Percentiles rank a stretch among this genome's conserved stretches.
These are phyloP conservation scores for Cotesia typhae DNA, from an alignment of 1,140 invertebrate genomes.

Conservation along the genomic window DNA sequence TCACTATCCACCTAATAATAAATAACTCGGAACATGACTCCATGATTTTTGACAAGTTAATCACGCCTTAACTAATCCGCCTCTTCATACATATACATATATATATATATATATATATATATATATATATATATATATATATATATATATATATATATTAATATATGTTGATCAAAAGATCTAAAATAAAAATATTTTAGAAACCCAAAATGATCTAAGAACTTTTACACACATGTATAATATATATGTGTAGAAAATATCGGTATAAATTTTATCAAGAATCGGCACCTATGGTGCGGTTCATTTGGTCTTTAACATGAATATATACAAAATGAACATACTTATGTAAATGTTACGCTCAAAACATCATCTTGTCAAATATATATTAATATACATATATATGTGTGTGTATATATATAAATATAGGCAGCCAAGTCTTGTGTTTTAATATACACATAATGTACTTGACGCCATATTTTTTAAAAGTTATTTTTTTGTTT, in stretches of 20 bases:
- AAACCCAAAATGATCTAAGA: not conserved
- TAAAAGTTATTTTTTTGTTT: too few relatives aligned
- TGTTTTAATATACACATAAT: slow-evolving; percentile 15
- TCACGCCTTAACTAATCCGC: slow-evolving; percentile 44
- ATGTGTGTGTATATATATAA: too few relatives aligned
- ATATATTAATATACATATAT: not conserved
- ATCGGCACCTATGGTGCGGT: not conserved
- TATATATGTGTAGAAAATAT: too few relatives aligned
- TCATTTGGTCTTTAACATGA: slow-evolving; percentile 43
- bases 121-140: too few relatives aligned
- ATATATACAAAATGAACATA: slow-evolving; percentile 52
- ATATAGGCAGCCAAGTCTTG: not conserved
- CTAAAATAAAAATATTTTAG: too few relatives aligned
- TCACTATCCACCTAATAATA: slow-evolving; percentile 48
- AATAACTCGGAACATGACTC: slow-evolving; percentile 60
- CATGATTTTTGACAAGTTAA: slow-evolving; percentile 64
- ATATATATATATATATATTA: too few relatives aligned
- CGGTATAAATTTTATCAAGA: not conserved
- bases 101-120: too few relatives aligned
- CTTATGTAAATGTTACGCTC: slow-evolving; percentile 56
- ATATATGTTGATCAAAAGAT: not conserved
- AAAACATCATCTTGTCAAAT: not conserved
- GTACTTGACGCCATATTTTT: too few relatives aligned
- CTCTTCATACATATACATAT: slow-evolving; percentile 11
- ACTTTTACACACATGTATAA: not conserved